These are phyloP conservation scores for Cyrtodaria siliqua DNA, from an alignment of 2,888 invertebrate species.

Conservation along the genomic window DNA sequence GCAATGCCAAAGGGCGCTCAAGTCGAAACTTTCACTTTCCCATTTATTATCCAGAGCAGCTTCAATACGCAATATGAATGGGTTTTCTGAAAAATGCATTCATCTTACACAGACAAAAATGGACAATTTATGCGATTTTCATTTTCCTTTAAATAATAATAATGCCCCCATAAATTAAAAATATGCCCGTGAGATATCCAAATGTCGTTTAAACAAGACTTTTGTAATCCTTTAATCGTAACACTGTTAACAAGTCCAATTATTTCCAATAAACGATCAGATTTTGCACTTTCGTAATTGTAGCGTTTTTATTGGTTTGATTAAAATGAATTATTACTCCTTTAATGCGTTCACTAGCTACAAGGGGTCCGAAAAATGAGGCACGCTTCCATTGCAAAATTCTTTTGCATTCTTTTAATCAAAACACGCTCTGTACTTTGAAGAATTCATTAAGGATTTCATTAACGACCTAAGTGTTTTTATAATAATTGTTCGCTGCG, in stretches of 20 bases:
- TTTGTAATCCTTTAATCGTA: neutral
- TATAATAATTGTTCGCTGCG: too few relatives aligned
- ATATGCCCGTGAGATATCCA: constrained; percentile 39
- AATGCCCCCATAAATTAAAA: constrained; percentile 21
- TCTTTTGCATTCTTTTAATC: constrained; percentile 5
- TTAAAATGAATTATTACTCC: constrained; percentile 1
- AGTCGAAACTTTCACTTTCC: constrained; percentile 8
- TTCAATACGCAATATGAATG: neutral
- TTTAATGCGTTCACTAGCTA: neutral
- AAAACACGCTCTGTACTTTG: too few relatives aligned
- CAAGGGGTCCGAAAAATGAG: neutral
- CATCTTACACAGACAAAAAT: neutral
- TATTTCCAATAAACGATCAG: constrained; percentile 5
- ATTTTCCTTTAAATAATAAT: constrained; percentile 5
- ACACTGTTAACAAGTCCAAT: constrained; percentile 12
- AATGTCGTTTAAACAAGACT: constrained; percentile 30
- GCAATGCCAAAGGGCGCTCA: constrained; percentile 16
- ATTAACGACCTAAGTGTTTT: too few relatives aligned
- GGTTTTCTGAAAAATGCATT: constrained; percentile 8
- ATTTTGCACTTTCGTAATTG: constrained; percentile 14
- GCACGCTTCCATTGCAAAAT: constrained; percentile 8
- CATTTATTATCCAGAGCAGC: constrained; percentile 2
- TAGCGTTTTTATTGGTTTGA: constrained; percentile 6
- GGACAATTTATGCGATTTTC: constrained; percentile 8
- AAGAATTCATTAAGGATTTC: too few relatives aligned